These are phyloP conservation scores for Hemibagrus wyckioides DNA, from an alignment of 2,113 vertebrate genomes.

Conservation along the genomic window DNA sequence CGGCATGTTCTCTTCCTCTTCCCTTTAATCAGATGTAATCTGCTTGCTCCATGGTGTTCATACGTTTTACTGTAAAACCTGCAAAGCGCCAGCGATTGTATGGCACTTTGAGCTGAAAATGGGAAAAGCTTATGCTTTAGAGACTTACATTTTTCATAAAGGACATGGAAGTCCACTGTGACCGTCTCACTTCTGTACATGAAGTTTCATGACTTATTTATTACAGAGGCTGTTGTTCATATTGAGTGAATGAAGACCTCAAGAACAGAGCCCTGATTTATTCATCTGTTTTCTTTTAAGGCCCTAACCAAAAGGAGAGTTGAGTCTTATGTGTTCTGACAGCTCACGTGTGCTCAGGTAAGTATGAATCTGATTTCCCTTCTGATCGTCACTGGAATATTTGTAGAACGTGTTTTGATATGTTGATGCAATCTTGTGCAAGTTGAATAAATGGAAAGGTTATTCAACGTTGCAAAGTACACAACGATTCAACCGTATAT, in stretches of 20 bases:
- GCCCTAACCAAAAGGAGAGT: not conserved
- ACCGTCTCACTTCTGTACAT: slow-evolving; percentile 55
- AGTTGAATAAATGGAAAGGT: not conserved
- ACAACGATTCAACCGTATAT: not conserved
- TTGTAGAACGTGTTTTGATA: not conserved
- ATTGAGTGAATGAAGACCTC: slow-evolving; percentile 22
- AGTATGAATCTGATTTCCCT: not conserved
- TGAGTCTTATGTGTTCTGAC: not conserved
- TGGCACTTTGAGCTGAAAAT: not conserved
- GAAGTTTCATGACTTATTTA: slow-evolving; percentile 67
- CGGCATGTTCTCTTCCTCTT: not conserved
- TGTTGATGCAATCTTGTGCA: not conserved
- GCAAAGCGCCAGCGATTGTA: not conserved
- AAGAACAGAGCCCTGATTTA: slow-evolving; percentile 53
- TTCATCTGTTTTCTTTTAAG: slow-evolving; percentile 42
- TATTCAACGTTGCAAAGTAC: not conserved
- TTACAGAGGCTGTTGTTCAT: slow-evolving; percentile 19
- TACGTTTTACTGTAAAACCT: slow-evolving; percentile 26
- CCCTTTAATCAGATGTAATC: not conserved
- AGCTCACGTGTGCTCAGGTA: not conserved
- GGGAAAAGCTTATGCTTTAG: slow-evolving; percentile 44
- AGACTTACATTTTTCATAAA: slow-evolving; percentile 67
- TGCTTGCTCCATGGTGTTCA: not conserved
- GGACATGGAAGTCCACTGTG: slow-evolving; percentile 54
- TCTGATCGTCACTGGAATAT: not conserved